Evolutionary conservation across 2,797 vertebrate genomes (phyloP), one percentile per base, ranked within the genome.

Genomic region (Sphenopsis melanotis): DNA sequence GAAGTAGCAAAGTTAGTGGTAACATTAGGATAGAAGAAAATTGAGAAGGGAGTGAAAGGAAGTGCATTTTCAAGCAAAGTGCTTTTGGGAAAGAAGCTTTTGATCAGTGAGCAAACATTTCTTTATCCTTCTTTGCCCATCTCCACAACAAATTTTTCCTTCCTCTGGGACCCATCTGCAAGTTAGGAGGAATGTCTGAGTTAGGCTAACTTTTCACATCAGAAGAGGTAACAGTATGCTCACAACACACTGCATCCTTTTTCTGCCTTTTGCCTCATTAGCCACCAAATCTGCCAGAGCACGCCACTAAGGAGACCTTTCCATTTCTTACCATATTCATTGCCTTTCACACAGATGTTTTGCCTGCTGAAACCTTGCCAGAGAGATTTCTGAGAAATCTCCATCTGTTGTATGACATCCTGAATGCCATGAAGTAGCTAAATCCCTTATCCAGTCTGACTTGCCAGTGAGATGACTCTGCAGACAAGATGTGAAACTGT

Each of bases 331-430:
- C 15, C 0, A 0, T 34, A 90, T 53, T 64, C 29, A n/a, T 18
- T 42, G 83, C 42, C 41, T 85, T 94, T 77, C 70, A 46, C 0
- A 0, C 46, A 87, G 78, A 81, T 68, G 81, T 89, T 95, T 87
- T 46, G n/a, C 37, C 17, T 27, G 34, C 78, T 92, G 93, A 90
- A 82, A 70, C 16, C 2, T 1, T 44, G 64, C 81, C 78, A 87
- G 46, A 76, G 69, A 83, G 71, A 77, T 90, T 87, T 87, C 74
- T 92, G 47, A 94, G 89, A 93, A 83, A 87, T 49, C 41, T 96
- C 83, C 83, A 53, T 87, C 92, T 95, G 87, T 68, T 5, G 3
- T 64, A 64, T 64, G 71, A 77, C 57, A 80, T 18, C 5, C 37
- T 50, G 68, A 90, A 83, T 4, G 7, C 61, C 57, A 61, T 4